Percentiles rank a stretch among this genome's conserved stretches.
phyloP scores from a whole-genome alignment of 2,888 invertebrate species.

The Mechanitis messenoides region DNA sequence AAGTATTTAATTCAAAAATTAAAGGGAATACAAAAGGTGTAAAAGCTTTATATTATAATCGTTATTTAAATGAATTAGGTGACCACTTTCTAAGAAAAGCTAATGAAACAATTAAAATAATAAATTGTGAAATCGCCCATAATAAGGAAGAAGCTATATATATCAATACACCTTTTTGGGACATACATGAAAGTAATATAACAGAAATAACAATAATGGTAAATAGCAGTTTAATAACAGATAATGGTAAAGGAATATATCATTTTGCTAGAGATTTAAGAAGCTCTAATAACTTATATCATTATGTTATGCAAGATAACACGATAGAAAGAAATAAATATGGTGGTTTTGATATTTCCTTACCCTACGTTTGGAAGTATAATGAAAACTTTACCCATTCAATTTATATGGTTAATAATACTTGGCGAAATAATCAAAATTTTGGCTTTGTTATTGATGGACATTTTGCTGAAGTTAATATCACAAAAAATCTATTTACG shows the following conservation, averaged over 20 bases:
- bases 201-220: constrained; percentile 94
- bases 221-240: constrained; percentile 88
- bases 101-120: constrained; percentile 89
- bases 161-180: constrained; percentile 90
- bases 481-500: constrained; percentile 89
- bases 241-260: constrained; percentile 91
- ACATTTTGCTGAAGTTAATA: constrained; percentile 93
- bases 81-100: constrained; percentile 91
- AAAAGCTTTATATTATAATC: constrained; percentile 90
- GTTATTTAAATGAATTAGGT: constrained; percentile 89
- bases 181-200: constrained; percentile 88
- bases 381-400: constrained; percentile 96
- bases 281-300: constrained; percentile 97
- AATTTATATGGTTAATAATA: constrained; percentile 89
- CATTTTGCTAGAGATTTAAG: constrained; percentile 95
- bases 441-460: constrained; percentile 93
- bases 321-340: constrained; percentile 89
- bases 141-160: constrained; percentile 88
- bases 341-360: constrained; percentile 90
- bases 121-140: constrained; percentile 87
- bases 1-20: constrained; percentile 83
- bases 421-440: constrained; percentile 89
- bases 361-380: constrained; percentile 97
- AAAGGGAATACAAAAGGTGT: constrained; percentile 88
- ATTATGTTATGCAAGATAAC: constrained; percentile 92